These are phyloP conservation scores for Prenolepis imparis DNA, from an alignment of 2,888 invertebrate genomes.

Conservation along the genomic window DNA sequence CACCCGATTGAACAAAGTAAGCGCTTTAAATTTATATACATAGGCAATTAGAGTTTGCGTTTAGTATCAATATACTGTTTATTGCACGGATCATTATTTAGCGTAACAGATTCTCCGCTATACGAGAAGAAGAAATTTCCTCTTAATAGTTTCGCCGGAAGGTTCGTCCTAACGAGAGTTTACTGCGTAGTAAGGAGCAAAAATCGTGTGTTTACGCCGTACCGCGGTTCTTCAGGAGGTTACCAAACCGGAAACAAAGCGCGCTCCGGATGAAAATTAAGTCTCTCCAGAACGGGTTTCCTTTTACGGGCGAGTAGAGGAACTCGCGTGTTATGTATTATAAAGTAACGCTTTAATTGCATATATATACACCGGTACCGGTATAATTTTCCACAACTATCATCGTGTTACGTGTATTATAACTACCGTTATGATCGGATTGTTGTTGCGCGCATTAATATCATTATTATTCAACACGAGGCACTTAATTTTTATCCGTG, in stretches of 20 bases:
- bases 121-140: background rate
- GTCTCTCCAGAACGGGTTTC: conserved; percentile 62
- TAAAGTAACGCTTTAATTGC: conserved; percentile 64
- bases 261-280: conserved; percentile 62
- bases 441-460: conserved; percentile 10
- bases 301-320: conserved; percentile 54
- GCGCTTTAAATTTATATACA: background rate
- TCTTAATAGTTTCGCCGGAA: background rate
- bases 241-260: conserved; percentile 65
- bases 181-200: background rate
- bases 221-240: conserved; percentile 51
- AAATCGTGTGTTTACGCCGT: conserved; percentile 23
- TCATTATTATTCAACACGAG: conserved; percentile 12
- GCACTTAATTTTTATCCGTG: background rate
- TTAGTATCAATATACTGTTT: background rate
- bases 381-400: conserved; percentile 45
- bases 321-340: conserved; percentile 45
- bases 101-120: background rate
- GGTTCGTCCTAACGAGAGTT: background rate
- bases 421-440: conserved; percentile 41
- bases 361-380: conserved; percentile 12
- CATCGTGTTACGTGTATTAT: conserved; percentile 16
- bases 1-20: background rate
- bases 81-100: background rate
- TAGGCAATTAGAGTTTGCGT: background rate